Evolutionary conservation across 2,113 vertebrate genomes (phyloP), one percentile per base, ranked within the genome.

Genomic region (Hydrolagus affinis): DNA sequence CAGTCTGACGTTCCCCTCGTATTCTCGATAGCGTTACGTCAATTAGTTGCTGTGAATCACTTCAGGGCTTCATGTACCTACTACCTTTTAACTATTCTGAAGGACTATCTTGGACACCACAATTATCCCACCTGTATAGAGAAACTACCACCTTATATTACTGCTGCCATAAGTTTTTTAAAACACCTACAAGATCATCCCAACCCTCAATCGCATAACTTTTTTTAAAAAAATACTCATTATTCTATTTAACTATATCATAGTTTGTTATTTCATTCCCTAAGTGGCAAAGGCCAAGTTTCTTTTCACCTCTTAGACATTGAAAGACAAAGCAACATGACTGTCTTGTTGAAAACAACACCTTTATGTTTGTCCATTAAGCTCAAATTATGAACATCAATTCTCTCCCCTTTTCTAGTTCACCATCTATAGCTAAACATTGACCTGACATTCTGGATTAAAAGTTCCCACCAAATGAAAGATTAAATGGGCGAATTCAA

Each of bases 401-500:
- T 32, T 66, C 28, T 19, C 66, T 83, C 25, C 25, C 9, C 15
- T 80, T 8, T 14, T 32, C 78, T 17, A 83, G 62, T 66, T 83
- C 62, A 11, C 28, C 73, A 75, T 56, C 32, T 21, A 19, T 30
- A 4, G 66, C 17, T 21, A 32, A 23, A 1, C 44, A 44, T 44
- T 44, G 44, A 44, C 44, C 44, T 44, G 44, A 44, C 44, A 44
- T 44, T 44, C 44, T 44, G 44, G 59, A 12, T 21, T 78, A 72
- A 44, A 30, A 56, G 17, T 75, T 44, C 60, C 6, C 19, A 66
- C 25, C 25, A 30, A 10, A 9, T 66, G 28, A 80, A 80, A 66
- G 32, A 15, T 10, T 83, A 21, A 83, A 83, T 83, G 78, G 17
- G 78, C 66, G 78, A 83, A 83, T 64, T 83, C 77, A 83, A 83